Base-by-base conservation (phyloP, 2,113 vertebrate species). In the Eptesicus fuscus region DNA sequence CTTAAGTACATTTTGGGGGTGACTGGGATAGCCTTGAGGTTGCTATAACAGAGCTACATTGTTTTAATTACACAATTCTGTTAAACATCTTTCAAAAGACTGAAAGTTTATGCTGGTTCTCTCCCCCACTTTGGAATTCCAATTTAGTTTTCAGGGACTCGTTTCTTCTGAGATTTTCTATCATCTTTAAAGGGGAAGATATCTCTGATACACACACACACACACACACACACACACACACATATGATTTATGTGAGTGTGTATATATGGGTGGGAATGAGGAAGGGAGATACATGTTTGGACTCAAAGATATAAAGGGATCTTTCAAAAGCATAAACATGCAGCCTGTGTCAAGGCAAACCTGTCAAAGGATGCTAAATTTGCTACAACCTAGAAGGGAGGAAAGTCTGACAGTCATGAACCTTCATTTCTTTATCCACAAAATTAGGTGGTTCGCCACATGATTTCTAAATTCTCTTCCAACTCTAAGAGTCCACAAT, bases 311-410 rank as follows among this genome's bases (percentile, higher is more conserved):
- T 67, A 37, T 35, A 69, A 90, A 79, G 59, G 56, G 89, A 32
- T 61, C 30, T 76, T 90, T 84, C 30, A 96, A 67, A 94, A 89
- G 22, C n/a, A 37, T 67, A 40, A 85, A 80, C 56, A 76, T 42
- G 37, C 17, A 88, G 56, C n/a, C 8, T 76, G 2, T 83, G 37
- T 89, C 47, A 35, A 9, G 25, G 49, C 44, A 53, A 25, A 79
- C 6, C 17, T 5, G 35, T 69, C 11, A 49, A 67, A 42, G 71
- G 40, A 76, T 16, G 49, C n/a, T 71, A 9, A 51, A 53, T 76
- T 76, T 92, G 51, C 32, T 56, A 3, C 37, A 30, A 8, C 6
- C 32, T 42, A 16, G 53, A 70, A 88, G 35, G 59, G 79, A 69
- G 18, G 3, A 44, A 67, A 14, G 56, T 35, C 17, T 23, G 20